Evolutionary conservation across 2,113 vertebrate genomes (phyloP), one percentile per base, ranked within the genome.

Genomic region (Hirundichthys speculiger): DNA sequence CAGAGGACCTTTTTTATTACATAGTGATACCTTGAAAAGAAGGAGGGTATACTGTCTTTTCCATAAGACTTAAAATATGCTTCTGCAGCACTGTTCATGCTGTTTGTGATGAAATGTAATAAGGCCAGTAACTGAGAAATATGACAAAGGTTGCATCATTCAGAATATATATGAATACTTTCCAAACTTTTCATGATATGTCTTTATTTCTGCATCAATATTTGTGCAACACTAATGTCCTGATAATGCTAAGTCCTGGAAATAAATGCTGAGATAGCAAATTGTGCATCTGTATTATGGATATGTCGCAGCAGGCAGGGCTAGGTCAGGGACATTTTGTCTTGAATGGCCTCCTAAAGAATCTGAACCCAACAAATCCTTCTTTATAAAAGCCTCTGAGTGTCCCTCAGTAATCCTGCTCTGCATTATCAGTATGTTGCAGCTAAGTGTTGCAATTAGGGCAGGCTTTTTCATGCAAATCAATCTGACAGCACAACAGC

Each of bases 371-470:
- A 63, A 78, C 75, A 81, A 90, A 89, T 87, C 87, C 73, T 70
- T 86, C 70, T 87, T 85, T 82, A 88, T 86, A 86, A 81, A 84
- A 89, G 83, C 79, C 75, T 57, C 61, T 74, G 69, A 51, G 19
- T 83, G 83, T 89, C 83, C 84, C 85, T 90, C 80, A 84, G 75
- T 89, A 75, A 87, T 87, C 77, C 86, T 69, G 70, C 83, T 88
- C 79, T 72, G 77, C 82, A 91, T 90, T 93, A 93, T 92, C 89
- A 79, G 89, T 83, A 82, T 67, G 69, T 73, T 71, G 75, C 89
- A 89, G 92, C 89, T 92, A 93, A 93, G 88, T 91, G 91, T 87
- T 86, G 87, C 88, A 93, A 93, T 94, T 93, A 93, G 87, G 67
- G 73, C 22, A 27, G 74, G 78, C 86, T 92, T 93, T 93, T 90